Evolutionary conservation across 2,888 invertebrate species (phyloP).

Genomic region (Galerucella nymphaeae): DNA sequence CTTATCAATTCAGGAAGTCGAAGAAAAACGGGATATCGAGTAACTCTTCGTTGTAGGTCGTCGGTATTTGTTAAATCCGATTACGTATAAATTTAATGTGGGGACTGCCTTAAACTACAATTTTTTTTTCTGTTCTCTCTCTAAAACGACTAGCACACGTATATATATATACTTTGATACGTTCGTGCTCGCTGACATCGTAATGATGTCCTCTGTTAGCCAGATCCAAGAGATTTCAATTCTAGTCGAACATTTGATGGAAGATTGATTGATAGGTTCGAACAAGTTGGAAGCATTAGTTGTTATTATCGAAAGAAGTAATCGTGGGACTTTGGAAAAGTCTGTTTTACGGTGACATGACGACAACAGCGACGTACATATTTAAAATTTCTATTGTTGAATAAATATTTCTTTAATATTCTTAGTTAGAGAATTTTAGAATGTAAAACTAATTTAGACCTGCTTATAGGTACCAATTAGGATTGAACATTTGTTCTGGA

Average conservation of each 20-base stretch:
- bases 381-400: not conserved
- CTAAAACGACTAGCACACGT: not conserved
- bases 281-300: slow-evolving; percentile 56
- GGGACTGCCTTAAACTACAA: not conserved
- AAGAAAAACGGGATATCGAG: slow-evolving; percentile 5
- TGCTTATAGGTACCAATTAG: too few relatives aligned
- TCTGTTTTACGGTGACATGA: slow-evolving; percentile 46
- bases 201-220: slow-evolving; percentile 40
- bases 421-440: too few relatives aligned
- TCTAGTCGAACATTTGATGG: slow-evolving; percentile 48
- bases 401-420: not conserved
- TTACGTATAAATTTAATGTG: slow-evolving; percentile 5
- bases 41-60: not conserved
- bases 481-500: too few relatives aligned
- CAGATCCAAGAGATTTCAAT: slow-evolving; percentile 40
- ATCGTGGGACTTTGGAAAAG: slow-evolving; percentile 53
- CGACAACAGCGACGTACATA: slow-evolving; percentile 6
- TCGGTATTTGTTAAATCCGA: not conserved
- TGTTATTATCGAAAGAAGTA: slow-evolving; percentile 53
- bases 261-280: slow-evolving; percentile 56
- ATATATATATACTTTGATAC: not conserved
- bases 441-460: too few relatives aligned
- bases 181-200: slow-evolving; percentile 32
- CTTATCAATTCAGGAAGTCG: slow-evolving; percentile 8
- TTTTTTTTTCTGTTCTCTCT: not conserved